These are phyloP conservation scores for Arion vulgaris DNA, from an alignment of 1,140 invertebrate genomes.

Conservation along the genomic window DNA sequence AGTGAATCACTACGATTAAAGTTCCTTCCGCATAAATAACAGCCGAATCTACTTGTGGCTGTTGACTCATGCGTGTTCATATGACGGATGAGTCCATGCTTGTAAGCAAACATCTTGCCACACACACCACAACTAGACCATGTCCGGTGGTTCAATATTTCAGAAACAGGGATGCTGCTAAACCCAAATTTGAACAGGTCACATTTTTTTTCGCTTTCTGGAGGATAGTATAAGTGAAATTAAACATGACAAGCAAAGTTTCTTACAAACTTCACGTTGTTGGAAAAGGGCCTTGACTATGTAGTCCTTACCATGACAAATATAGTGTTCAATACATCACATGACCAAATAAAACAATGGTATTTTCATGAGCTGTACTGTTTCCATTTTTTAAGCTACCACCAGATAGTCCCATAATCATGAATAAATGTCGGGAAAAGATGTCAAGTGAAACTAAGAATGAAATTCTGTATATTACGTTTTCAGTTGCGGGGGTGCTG, in stretches of 20 bases:
- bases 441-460: no score
- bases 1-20: constrained; percentile 26
- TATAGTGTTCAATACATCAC: no score
- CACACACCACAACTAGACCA: constrained; percentile 16
- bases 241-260: neutral
- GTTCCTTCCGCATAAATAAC: neutral
- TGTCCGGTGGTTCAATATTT: neutral
- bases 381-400: no score
- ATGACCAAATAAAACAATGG: no score
- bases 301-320: neutral
- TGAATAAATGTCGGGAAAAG: no score
- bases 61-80: constrained; percentile 24
- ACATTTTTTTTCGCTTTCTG: neutral
- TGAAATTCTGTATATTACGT: no score
- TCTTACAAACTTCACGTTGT: neutral
- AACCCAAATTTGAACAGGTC: neutral
- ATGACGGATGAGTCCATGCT: constrained; percentile 12
- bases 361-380: no score
- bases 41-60: constrained; percentile 11
- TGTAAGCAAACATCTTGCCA: constrained; percentile 29
- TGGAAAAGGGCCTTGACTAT: neutral
- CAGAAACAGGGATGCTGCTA: neutral
- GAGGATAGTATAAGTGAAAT: constrained; percentile 14
- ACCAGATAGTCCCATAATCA: no score
- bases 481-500: neutral